Conservation (phyloP, 2,113 vertebrate genomes). For the Pyxicephalus adspersus region DNA sequence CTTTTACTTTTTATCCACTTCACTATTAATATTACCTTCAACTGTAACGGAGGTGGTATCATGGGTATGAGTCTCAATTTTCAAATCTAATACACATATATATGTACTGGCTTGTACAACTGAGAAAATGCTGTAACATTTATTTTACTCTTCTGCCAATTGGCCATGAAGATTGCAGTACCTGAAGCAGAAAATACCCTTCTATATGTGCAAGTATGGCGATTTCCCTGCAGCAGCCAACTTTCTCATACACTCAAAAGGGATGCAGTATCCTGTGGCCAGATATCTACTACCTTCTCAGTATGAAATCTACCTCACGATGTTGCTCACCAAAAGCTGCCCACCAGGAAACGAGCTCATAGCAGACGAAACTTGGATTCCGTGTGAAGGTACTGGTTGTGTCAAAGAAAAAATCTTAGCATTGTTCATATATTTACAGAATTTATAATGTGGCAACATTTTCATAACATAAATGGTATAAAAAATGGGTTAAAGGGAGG, state of each 20-base stretch:
- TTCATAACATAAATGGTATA: too few species aligned
- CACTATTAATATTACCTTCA: not conserved
- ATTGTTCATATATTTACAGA: too few species aligned
- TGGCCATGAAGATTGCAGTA: constrained; percentile 53
- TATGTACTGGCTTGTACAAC: not conserved
- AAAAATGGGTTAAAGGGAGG: too few species aligned
- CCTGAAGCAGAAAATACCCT: constrained; percentile 60
- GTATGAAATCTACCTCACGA: constrained; percentile 65
- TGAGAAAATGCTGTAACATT: not conserved
- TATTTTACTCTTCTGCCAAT: not conserved
- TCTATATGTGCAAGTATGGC: constrained; percentile 67
- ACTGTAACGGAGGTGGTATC: too few species aligned
- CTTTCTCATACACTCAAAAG: constrained; percentile 29
- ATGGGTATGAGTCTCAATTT: too few species aligned
- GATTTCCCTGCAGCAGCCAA: constrained; percentile 49
- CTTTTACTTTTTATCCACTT: not conserved
- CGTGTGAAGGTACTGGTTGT: constrained; percentile 39
- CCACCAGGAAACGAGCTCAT: constrained; percentile 56
- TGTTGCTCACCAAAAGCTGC: constrained; percentile 62
- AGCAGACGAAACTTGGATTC: constrained; percentile 28
- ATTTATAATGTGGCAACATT: too few species aligned
- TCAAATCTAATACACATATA: too few species aligned
- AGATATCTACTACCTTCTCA: constrained; percentile 47
- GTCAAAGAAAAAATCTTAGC: too few species aligned
- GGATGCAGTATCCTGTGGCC: constrained; percentile 58